Conservation (phyloP, 2,113 vertebrate species). For the Pteruthius melanotis region DNA sequence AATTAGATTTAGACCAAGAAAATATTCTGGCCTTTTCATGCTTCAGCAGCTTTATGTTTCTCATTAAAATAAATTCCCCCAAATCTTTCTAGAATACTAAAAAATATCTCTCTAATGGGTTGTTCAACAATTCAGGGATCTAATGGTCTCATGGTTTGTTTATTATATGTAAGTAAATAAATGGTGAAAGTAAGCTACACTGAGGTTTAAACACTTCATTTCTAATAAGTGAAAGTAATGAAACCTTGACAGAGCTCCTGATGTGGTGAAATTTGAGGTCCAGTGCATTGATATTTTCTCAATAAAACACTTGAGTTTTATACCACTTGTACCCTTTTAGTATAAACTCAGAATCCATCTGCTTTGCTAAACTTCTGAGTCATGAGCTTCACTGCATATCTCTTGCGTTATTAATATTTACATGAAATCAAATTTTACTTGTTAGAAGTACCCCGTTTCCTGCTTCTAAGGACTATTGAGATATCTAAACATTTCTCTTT, state of each 20-base stretch:
- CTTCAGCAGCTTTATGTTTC: not conserved
- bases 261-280: not conserved
- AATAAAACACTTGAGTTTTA: not conserved
- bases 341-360: not conserved
- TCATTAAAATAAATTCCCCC: not conserved
- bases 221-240: not conserved
- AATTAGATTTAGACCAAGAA: not conserved
- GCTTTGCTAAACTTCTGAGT: not conserved
- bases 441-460: not conserved
- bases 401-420: not conserved
- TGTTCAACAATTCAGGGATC: not conserved
- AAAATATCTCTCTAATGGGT: not conserved
- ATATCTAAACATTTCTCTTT: not conserved
- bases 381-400: not conserved
- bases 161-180: not conserved
- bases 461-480: not conserved
- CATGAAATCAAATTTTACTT: not conserved
- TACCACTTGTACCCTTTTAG: not conserved
- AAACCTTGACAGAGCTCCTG: not conserved
- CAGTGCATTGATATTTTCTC: not conserved
- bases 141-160: not conserved
- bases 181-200: not conserved
- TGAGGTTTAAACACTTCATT: not conserved
- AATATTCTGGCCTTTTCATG: not conserved
- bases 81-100: not conserved